Conservation (phyloP, 1,140 invertebrate species). For the Mesaphorura yosii region DNA sequence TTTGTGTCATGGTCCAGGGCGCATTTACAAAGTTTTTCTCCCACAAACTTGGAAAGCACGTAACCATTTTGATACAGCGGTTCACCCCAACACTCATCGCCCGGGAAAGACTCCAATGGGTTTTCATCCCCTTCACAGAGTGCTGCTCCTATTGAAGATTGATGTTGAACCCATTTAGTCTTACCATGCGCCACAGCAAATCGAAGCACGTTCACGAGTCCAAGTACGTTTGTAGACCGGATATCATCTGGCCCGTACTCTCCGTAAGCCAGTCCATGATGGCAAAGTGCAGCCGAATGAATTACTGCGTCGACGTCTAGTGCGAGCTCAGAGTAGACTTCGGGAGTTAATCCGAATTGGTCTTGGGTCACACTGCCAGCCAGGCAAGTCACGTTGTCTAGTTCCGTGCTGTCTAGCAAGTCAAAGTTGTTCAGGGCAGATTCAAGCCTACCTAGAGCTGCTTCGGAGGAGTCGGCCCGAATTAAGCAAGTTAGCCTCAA, state of each 20-base stretch:
- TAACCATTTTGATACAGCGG: conserved; percentile 3
- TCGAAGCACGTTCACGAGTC: conserved; percentile 9
- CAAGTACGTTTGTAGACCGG: conserved; percentile 11
- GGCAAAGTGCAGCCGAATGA: conserved; percentile 10
- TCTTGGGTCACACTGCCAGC: neutral
- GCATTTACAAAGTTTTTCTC: conserved; percentile 12
- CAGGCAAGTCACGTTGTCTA: neutral
- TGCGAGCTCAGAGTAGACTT: conserved; percentile 2
- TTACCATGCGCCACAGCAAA: conserved; percentile 4
- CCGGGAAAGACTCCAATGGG: conserved; percentile 10
- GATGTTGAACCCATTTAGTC: conserved; percentile 9
- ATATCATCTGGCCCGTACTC: conserved; percentile 1
- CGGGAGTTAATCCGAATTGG: conserved; percentile 4
- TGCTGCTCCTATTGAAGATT: neutral
- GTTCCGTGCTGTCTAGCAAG: neutral
- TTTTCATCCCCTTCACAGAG: neutral
- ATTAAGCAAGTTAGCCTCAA: neutral
- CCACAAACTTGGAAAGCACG: conserved; percentile 7
- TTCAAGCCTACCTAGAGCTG: neutral
- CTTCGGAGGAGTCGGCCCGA: neutral
- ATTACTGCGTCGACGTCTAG: conserved; percentile 10
- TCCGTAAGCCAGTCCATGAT: conserved; percentile 8
- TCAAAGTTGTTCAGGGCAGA: neutral
- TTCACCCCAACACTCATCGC: neutral
- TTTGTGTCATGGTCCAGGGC: conserved; percentile 9